Conservation (phyloP, 2,113 vertebrate species). For the Acinonyx jubatus region DNA sequence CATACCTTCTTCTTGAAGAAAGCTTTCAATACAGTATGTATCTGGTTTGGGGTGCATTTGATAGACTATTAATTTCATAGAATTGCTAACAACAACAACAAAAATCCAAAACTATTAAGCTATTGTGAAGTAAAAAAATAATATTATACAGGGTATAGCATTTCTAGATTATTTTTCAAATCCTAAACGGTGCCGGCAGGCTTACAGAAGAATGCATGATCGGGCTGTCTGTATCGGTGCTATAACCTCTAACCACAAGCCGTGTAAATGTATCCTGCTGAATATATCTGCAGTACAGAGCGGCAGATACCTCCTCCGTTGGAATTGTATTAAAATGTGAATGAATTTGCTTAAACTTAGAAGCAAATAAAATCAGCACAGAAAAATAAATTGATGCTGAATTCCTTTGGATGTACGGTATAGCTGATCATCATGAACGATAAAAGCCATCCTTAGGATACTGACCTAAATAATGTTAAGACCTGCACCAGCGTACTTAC, state of each 20-base stretch:
- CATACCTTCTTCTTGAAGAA: conserved; percentile 84
- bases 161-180: conserved; percentile 79
- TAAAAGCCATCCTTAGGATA: conserved; percentile 82
- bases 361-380: conserved; percentile 76
- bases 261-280: conserved; percentile 85
- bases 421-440: conserved; percentile 69
- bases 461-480: conserved; percentile 88
- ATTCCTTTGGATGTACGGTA: conserved; percentile 65
- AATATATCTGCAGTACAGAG: conserved; percentile 88
- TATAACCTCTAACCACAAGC: conserved; percentile 88
- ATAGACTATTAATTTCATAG: conserved; percentile 78
- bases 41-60: conserved; percentile 83
- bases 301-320: conserved; percentile 81
- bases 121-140: conserved; percentile 63
- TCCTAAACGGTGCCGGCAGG: conserved; percentile 85
- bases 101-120: conserved; percentile 59
- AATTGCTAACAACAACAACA: conserved; percentile 70
- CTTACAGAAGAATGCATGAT: conserved; percentile 85
- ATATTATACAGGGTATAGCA: conserved; percentile 67
- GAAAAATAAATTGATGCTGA: conserved; percentile 73
- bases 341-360: conserved; percentile 79
- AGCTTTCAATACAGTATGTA: conserved; percentile 84
- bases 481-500: conserved; percentile 78
- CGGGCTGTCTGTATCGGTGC: conserved; percentile 86
- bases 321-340: conserved; percentile 79